Percentiles rank a stretch among this genome's conserved stretches.
Evolutionary conservation across 2,888 invertebrate genomes (phyloP).

Genomic region (Phymatocera aterrima): DNA sequence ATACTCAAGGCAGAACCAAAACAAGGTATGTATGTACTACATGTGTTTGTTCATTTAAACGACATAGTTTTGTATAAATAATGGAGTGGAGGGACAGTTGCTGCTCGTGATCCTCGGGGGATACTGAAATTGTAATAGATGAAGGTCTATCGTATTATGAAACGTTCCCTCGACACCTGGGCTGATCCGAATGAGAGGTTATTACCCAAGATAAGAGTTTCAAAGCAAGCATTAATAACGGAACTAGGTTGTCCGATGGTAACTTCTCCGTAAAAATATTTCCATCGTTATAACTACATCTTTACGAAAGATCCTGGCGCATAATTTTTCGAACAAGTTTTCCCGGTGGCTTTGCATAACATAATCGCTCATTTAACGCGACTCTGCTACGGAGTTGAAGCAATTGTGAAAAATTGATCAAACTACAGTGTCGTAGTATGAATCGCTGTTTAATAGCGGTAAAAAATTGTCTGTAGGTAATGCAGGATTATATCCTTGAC

Average conservation of each 20-base stretch:
- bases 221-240: not conserved
- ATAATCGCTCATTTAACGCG: not conserved
- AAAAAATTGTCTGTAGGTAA: conserved; percentile 5
- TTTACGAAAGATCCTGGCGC: not conserved
- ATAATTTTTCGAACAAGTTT: not conserved
- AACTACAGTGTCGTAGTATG: not conserved
- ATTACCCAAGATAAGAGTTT: not conserved
- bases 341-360: not conserved
- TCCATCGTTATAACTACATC: too few species aligned
- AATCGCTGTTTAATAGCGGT: not conserved
- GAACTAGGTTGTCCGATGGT: not conserved
- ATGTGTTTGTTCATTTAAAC: not conserved
- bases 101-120: not conserved
- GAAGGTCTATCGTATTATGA: not conserved
- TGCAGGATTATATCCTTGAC: conserved; percentile 28
- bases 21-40: not conserved
- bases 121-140: not conserved
- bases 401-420: not conserved
- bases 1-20: not conserved
- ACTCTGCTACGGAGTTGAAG: not conserved
- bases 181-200: not conserved
- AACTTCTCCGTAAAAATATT: not conserved
- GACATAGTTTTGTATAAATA: not conserved
- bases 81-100: not conserved
- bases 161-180: conserved; percentile 9